These are phyloP conservation scores for Threskiornis aethiopicus DNA, from an alignment of 2,797 vertebrate species.

Conservation along the genomic window DNA sequence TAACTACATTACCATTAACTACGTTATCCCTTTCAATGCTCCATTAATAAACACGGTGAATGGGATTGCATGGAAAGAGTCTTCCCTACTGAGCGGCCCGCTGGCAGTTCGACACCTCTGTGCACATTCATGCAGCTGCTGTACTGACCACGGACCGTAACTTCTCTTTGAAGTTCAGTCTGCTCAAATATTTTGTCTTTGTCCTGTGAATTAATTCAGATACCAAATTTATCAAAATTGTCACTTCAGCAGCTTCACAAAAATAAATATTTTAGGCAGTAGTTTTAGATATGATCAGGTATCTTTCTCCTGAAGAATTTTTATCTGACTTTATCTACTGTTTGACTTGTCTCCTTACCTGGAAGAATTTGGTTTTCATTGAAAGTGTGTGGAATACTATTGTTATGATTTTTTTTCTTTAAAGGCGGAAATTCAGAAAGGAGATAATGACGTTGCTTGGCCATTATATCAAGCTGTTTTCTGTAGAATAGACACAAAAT, in stretches of 20 bases:
- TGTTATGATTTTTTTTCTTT: not conserved
- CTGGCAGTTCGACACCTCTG: not conserved
- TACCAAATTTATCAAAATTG: not conserved
- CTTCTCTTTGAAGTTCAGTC: not conserved
- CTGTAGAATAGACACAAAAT: not conserved
- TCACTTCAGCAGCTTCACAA: not conserved
- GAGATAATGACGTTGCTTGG: not conserved
- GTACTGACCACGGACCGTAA: rapidly evolving
- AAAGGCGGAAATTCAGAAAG: not conserved
- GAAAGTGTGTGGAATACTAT: not conserved
- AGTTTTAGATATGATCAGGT: not conserved
- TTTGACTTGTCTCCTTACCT: not conserved
- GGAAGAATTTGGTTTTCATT: not conserved
- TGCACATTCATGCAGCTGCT: not conserved
- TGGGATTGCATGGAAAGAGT: not conserved
- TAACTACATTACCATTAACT: not conserved
- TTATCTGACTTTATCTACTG: not conserved
- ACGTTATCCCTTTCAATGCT: not conserved
- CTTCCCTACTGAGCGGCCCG: not conserved
- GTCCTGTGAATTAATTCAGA: not conserved
- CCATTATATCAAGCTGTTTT: not conserved
- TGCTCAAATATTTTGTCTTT: not conserved
- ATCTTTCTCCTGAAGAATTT: not conserved
- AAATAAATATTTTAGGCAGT: not conserved
- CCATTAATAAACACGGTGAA: not conserved